A percentile compares a stretch with the other conserved stretches of the same genome.
These are phyloP conservation scores for Dermatemys mawii DNA, from an alignment of 2,113 vertebrate species.

Conservation along the genomic window DNA sequence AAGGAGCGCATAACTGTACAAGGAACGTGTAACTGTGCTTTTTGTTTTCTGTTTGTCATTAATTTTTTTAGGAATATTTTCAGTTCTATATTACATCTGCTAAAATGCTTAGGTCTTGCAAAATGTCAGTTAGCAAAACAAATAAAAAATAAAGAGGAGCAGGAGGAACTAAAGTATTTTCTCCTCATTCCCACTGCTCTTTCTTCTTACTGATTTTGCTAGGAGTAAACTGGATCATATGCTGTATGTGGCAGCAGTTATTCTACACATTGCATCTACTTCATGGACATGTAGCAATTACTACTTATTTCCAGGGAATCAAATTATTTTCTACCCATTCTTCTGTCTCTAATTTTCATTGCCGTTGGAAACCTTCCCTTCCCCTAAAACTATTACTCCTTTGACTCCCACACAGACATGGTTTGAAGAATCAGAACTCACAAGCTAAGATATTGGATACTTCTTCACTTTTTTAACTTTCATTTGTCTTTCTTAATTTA, in stretches of 20 bases:
- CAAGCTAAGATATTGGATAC: not conserved
- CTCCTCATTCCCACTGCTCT: not conserved
- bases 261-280: not conserved
- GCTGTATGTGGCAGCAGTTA: not conserved
- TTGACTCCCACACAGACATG: not conserved
- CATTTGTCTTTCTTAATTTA: slow-evolving; percentile 42
- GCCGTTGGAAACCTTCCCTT: not conserved
- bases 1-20: too few species aligned
- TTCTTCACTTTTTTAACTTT: slow-evolving; percentile 45
- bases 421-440: slow-evolving; percentile 7
- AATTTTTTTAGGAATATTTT: not conserved
- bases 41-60: not conserved
- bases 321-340: slow-evolving; percentile 27
- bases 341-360: not conserved
- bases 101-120: not conserved
- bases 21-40: not conserved
- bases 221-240: not conserved
- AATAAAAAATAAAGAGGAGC: not conserved
- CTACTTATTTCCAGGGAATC: slow-evolving; percentile 30
- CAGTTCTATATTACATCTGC: not conserved
- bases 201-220: not conserved
- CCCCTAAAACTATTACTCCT: slow-evolving; percentile 27
- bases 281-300: slow-evolving; percentile 27
- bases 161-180: not conserved
- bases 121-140: not conserved